Conservation (phyloP, 1,140 invertebrate species). For the Archivesica marissinica region DNA sequence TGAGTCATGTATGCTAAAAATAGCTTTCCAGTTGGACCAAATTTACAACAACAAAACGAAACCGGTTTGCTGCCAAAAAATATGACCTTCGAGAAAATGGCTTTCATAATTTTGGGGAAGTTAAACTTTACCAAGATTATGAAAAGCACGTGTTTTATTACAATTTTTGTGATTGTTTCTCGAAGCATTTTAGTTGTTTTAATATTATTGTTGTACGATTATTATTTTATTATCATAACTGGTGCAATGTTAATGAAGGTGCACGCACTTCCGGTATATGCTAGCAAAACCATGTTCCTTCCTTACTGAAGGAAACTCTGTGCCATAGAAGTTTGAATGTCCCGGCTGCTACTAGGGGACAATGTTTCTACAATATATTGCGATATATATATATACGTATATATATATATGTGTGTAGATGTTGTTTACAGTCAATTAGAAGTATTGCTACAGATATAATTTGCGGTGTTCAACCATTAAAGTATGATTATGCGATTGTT, state of each 20-base stretch:
- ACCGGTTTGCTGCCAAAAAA: too few relatives aligned
- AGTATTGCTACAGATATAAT: not conserved
- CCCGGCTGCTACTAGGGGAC: not conserved
- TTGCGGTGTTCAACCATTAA: too few relatives aligned
- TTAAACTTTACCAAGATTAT: constrained; percentile 23
- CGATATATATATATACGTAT: too few relatives aligned
- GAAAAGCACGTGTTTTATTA: not conserved
- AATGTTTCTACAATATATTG: constrained; percentile 13
- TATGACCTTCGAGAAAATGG: constrained; percentile 20
- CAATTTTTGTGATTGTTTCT: constrained; percentile 44
- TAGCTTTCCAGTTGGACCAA: too few relatives aligned
- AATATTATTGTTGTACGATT: constrained; percentile 55
- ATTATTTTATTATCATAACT: constrained; percentile 39
- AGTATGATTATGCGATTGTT: too few relatives aligned
- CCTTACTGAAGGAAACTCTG: constrained; percentile 2
- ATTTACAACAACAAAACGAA: too few relatives aligned
- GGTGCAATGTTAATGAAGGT: constrained; percentile 53
- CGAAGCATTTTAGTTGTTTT: constrained; percentile 60
- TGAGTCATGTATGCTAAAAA: too few relatives aligned
- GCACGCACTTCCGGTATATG: constrained; percentile 28
- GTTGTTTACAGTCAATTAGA: not conserved
- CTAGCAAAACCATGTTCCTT: constrained; percentile 17
- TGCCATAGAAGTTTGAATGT: constrained; percentile 17
- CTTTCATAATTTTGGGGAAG: constrained; percentile 30
- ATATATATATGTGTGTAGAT: not conserved